A percentile compares a stretch with the other conserved stretches of the same genome.
phyloP scores from a whole-genome alignment of 2,888 invertebrate genomes.

The Drosophila setosimentum region DNA sequence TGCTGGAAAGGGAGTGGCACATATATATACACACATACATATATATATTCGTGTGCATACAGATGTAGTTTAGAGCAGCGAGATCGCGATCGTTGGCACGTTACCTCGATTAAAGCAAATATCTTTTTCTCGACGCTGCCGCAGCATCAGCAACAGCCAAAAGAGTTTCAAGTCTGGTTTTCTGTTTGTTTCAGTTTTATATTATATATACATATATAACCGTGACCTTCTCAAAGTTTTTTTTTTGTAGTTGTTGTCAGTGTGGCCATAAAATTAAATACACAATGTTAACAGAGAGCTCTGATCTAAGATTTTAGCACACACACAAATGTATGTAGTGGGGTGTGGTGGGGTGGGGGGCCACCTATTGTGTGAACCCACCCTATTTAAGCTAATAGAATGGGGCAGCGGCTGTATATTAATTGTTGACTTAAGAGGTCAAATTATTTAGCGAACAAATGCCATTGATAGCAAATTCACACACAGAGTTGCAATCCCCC shows the following conservation, averaged over 20 bases:
- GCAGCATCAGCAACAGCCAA: slow-evolving; percentile 29
- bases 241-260: slow-evolving; percentile 45
- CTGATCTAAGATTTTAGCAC: slow-evolving; percentile 27
- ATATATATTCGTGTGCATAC: background rate
- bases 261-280: slow-evolving; percentile 59
- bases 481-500: slow-evolving; percentile 47
- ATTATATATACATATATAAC: slow-evolving; percentile 63
- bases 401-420: slow-evolving; percentile 52
- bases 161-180: slow-evolving; percentile 64
- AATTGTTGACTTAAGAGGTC: slow-evolving; percentile 76
- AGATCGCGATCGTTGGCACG: slow-evolving; percentile 70
- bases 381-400: slow-evolving; percentile 68
- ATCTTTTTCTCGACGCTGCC: slow-evolving; percentile 43
- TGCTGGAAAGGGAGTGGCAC: slow-evolving; percentile 53
- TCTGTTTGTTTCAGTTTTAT: slow-evolving; percentile 52
- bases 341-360: slow-evolving; percentile 2
- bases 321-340: background rate
- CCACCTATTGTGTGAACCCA: slow-evolving; percentile 32
- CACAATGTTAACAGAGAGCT: slow-evolving; percentile 42
- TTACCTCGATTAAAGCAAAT: slow-evolving; percentile 76
- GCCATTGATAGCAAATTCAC: slow-evolving; percentile 73
- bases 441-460: slow-evolving; percentile 73
- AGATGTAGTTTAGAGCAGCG: slow-evolving; percentile 15
- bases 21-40: background rate
- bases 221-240: slow-evolving; percentile 71